Percentiles rank a stretch among this genome's conserved stretches.
Conservation (phyloP, 2,888 invertebrate species). For the Calliphora vomitoria region DNA sequence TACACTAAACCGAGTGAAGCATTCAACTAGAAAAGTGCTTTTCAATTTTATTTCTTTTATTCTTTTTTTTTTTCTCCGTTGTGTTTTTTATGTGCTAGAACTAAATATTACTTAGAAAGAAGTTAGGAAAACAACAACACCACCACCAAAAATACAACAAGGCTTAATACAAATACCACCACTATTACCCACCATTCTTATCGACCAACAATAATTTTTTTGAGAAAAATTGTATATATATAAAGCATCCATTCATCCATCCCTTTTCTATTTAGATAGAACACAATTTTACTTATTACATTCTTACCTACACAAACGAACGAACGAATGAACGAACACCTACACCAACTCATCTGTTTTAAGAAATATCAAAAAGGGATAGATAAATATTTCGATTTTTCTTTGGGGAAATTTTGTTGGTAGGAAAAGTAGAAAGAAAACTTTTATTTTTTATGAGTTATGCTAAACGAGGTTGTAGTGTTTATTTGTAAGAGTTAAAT, state of each 20-base stretch:
- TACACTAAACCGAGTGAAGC: conserved; percentile 17
- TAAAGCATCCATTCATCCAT: neutral
- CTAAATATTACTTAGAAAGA: neutral
- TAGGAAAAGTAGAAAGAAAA: no score
- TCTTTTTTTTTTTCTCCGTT: neutral
- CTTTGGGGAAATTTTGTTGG: no score
- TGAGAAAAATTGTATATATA: neutral
- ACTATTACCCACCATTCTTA: neutral
- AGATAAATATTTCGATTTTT: no score
- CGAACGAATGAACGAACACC: no score
- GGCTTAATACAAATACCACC: neutral
- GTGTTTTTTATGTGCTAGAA: conserved; percentile 5
- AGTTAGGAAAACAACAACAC: neutral
- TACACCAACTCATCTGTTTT: no score
- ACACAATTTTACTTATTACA: no score
- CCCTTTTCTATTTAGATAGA: neutral
- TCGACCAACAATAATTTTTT: neutral
- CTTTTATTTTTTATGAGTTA: no score
- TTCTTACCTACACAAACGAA: no score
- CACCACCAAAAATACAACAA: neutral
- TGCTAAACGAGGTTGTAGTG: no score
- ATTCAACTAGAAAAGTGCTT: conserved; percentile 55
- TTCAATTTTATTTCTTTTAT: conserved; percentile 16
- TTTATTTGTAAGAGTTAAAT: no score
- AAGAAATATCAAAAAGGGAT: no score